These are phyloP conservation scores for Morus bassanus DNA, from an alignment of 2,797 vertebrate species.

Conservation along the genomic window DNA sequence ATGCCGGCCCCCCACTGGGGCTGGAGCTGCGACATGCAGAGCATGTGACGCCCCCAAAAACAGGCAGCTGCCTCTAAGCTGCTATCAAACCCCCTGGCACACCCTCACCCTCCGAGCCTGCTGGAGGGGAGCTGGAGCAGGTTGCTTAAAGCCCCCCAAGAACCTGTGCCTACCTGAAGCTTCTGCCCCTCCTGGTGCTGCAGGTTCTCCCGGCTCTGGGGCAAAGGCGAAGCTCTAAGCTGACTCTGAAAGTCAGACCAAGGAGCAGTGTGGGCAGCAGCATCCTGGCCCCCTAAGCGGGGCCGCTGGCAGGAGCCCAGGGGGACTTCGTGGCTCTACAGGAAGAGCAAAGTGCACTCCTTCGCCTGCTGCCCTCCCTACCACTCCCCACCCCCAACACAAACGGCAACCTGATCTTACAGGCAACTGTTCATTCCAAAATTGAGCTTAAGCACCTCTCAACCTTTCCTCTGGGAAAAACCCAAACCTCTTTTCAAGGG, in stretches of 20 bases:
- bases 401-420: neutral
- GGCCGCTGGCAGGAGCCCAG: neutral
- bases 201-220: neutral
- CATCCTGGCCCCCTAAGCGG: accelerated
- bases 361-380: neutral
- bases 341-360: accelerated
- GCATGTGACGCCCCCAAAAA: neutral
- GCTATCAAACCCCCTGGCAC: neutral
- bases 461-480: neutral
- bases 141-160: neutral
- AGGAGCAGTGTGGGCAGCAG: neutral
- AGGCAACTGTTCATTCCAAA: neutral
- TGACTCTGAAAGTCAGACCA: neutral
- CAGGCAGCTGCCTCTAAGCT: neutral
- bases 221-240: neutral
- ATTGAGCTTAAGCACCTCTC: neutral
- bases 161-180: neutral
- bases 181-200: neutral
- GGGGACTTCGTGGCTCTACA: neutral
- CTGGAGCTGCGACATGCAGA: neutral
- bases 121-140: neutral
- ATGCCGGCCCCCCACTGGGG: neutral
- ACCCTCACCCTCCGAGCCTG: neutral
- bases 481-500: neutral
- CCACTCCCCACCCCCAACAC: too few relatives aligned